phyloP scores from a whole-genome alignment of 2,113 vertebrate species.

The Chitala chitala region DNA sequence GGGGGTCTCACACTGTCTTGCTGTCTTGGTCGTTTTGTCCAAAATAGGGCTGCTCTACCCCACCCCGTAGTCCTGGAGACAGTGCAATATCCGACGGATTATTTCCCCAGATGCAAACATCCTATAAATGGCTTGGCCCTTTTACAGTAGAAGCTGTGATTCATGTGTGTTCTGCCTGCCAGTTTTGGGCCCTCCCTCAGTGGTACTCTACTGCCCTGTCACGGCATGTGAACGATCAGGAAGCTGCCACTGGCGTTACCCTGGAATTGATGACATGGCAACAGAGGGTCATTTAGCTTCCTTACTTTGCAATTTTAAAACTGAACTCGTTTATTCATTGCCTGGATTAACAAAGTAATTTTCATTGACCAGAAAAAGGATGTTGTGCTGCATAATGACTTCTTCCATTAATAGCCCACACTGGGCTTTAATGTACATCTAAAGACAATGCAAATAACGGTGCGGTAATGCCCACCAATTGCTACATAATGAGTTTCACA shows the following conservation, averaged over 20 bases:
- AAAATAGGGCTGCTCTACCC: constrained; percentile 27
- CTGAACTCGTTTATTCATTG: neutral
- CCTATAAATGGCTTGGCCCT: constrained; percentile 21
- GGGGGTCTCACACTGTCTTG: neutral
- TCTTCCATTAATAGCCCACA: too few relatives aligned
- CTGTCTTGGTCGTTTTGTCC: neutral
- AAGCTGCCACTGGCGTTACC: neutral
- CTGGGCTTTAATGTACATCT: too few relatives aligned
- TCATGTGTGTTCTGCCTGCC: neutral
- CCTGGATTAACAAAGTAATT: too few relatives aligned
- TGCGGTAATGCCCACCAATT: too few relatives aligned
- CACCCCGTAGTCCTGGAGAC: neutral
- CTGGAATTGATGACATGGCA: constrained; percentile 1
- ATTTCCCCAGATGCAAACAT: constrained; percentile 34
- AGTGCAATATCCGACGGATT: constrained; percentile 19
- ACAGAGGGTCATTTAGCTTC: neutral
- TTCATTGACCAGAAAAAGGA: too few relatives aligned
- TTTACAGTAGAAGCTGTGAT: constrained; percentile 19
- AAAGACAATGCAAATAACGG: too few relatives aligned
- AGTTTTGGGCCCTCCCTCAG: neutral
- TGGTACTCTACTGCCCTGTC: neutral
- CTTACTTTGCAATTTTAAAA: neutral
- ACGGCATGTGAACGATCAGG: constrained; percentile 34
- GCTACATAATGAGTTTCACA: too few relatives aligned
- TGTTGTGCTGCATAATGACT: too few relatives aligned